Base-by-base conservation (phyloP, 2,888 invertebrate genomes). In the Thecophora atra region DNA sequence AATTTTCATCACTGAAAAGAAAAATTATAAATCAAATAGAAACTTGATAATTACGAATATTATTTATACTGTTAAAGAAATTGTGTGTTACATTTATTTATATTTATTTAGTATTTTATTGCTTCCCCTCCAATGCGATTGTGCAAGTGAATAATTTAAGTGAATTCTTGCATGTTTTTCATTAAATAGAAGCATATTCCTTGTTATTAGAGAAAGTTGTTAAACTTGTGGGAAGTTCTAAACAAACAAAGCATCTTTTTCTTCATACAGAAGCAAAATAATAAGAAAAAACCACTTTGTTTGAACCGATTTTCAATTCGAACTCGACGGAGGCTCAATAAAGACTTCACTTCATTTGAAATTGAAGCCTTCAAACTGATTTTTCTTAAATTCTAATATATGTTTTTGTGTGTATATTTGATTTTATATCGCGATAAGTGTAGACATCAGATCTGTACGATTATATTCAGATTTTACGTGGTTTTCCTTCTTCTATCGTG, bases 311-410 rank as follows among this genome's bases (percentile, higher is more conserved):
- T 47, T 47, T 47, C n/a, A 47, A n/a, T n/a, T 47, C 6, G 5
- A 11, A 47, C n/a, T 1, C 8, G 17, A 47, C 5, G 8, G 15
- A 15, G 47, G 17, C 15, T 15, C 3, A n/a, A 17, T 47, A 17
- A 47, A 47, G 47, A 11, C 2, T n/a, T n/a, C n/a, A 37, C 11
- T 37, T 47, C 47, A 24, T 21, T 21, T 15, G 28, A 58, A 64
- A 42, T 17, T 37, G 64, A 37, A 64, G 64, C 64, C 13, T 24
- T 44, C 17, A 64, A 64, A 44, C 64, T 64, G 21, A 13, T 64
- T 42, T 44, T 54, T 60, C 72, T 79, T 80, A 77, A 42, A 24
- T 76, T 64, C 75, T 81, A 75, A 77, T 74, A 72, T 67, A 73
- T 73, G 72, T 63, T 44, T 58, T 17, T 67, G 42, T 72, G 64